Percentiles rank a stretch among this genome's conserved stretches.
Evolutionary conservation across 2,113 vertebrate genomes (phyloP).

Genomic region (Dicentrarchus labrax): DNA sequence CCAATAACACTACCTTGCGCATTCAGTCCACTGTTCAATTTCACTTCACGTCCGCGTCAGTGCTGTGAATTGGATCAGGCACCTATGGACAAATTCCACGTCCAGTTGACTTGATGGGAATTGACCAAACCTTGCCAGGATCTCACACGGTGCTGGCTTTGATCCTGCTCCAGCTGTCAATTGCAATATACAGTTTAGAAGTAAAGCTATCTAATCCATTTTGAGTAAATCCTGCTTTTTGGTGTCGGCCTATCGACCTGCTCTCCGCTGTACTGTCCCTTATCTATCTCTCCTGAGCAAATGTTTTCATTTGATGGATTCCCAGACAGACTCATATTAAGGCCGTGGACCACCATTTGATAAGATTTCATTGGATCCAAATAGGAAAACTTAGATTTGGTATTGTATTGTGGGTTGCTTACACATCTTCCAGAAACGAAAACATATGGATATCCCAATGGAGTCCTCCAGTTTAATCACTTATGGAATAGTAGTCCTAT

Average conservation of each 20-base stretch:
- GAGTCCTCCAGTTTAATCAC: constrained; percentile 1
- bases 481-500: neutral
- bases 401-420: neutral
- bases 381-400: constrained; percentile 22
- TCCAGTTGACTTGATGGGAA: constrained; percentile 80
- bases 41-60: constrained; percentile 71
- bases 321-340: constrained; percentile 52
- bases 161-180: constrained; percentile 71
- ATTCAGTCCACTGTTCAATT: constrained; percentile 75
- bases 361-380: constrained; percentile 44
- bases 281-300: constrained; percentile 59
- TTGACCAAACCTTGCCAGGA: constrained; percentile 73
- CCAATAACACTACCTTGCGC: constrained; percentile 71
- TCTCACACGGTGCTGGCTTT: constrained; percentile 54
- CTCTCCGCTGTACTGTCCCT: constrained; percentile 51
- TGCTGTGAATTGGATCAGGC: constrained; percentile 77
- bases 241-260: constrained; percentile 66
- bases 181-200: constrained; percentile 72
- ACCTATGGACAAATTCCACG: constrained; percentile 77
- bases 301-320: constrained; percentile 68
- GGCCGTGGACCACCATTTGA: constrained; percentile 21
- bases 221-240: constrained; percentile 72
- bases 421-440: neutral
- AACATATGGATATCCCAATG: neutral
- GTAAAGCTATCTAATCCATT: constrained; percentile 72